phyloP scores from a whole-genome alignment of 2,888 invertebrate species.

The Tenthredo mesomela region DNA sequence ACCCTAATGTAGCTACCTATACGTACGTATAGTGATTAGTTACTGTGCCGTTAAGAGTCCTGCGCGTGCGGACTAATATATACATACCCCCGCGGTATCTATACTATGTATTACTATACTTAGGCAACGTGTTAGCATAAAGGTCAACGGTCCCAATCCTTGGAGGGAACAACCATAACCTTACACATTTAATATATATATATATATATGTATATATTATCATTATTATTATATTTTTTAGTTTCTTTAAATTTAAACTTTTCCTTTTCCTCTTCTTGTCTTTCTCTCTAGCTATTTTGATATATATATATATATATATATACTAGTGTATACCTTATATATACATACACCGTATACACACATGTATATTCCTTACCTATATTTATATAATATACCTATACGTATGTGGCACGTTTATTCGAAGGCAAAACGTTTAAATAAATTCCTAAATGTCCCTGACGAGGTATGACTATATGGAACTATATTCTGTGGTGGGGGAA shows the following conservation, averaged over 20 bases:
- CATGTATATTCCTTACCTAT: no score
- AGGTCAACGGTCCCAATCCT: slow-evolving; percentile 75
- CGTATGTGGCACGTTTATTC: slow-evolving; percentile 4
- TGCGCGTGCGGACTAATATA: slow-evolving; percentile 37
- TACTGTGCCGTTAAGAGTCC: slow-evolving; percentile 27
- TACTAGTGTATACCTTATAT: no score
- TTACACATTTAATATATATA: slow-evolving; percentile 59
- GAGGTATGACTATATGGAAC: slow-evolving; percentile 56
- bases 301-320: no score
- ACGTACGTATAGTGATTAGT: background rate
- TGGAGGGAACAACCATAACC: slow-evolving; percentile 70
- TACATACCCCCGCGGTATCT: background rate
- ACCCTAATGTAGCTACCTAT: no score
- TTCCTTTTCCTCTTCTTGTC: background rate
- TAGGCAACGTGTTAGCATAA: slow-evolving; percentile 60
- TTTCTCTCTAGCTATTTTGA: background rate
- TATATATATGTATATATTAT: background rate
- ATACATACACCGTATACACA: no score
- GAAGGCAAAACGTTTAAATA: slow-evolving; percentile 71
- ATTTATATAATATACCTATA: no score
- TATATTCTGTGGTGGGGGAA: background rate
- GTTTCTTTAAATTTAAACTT: background rate
- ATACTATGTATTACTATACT: slow-evolving; percentile 66
- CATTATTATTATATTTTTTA: background rate
- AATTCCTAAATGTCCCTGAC: slow-evolving; percentile 75